phyloP scores from a whole-genome alignment of 2,888 invertebrate genomes.

The Anoncus sp. region DNA sequence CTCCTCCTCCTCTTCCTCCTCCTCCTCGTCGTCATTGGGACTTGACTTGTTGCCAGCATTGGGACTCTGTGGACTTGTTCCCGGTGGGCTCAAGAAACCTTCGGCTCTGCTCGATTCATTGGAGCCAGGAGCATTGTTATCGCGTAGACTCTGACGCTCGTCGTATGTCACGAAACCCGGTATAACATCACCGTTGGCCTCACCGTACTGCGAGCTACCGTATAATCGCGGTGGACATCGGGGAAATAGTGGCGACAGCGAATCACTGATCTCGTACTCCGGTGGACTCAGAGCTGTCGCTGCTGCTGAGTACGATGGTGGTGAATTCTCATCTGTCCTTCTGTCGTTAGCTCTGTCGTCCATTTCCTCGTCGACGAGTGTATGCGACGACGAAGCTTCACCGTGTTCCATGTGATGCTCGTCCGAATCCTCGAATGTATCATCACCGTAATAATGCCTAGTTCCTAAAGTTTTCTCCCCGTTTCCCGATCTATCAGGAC shows the following conservation, averaged over 20 bases:
- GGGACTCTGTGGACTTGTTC: conserved; percentile 59
- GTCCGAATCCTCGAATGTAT: conserved; percentile 58
- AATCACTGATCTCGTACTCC: conserved; percentile 52
- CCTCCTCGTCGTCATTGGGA: conserved; percentile 29
- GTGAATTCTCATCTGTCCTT: conserved; percentile 34
- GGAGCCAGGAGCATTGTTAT: conserved; percentile 29
- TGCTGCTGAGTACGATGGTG: conserved; percentile 51
- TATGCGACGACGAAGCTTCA: conserved; percentile 50
- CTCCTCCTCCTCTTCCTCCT: too few relatives aligned
- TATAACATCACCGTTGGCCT: conserved; percentile 50
- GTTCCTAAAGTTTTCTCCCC: too few relatives aligned
- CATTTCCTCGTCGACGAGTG: conserved; percentile 53
- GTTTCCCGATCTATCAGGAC: conserved; percentile 59
- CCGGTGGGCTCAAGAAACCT: conserved; percentile 52
- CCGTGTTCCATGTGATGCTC: conserved; percentile 54
- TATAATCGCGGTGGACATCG: conserved; percentile 62
- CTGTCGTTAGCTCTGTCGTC: background rate
- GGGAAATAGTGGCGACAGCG: conserved; percentile 68
- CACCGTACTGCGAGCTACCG: conserved; percentile 56
- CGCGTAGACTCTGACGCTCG: conserved; percentile 43
- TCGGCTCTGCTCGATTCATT: conserved; percentile 58
- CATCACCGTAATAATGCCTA: conserved; percentile 56
- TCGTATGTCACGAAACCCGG: conserved; percentile 64
- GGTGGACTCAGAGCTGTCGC: conserved; percentile 52
- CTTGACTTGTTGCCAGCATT: conserved; percentile 37